Evolutionary conservation across 2,797 vertebrate genomes (phyloP).

Genomic region (Limnodromus scolopaceus): DNA sequence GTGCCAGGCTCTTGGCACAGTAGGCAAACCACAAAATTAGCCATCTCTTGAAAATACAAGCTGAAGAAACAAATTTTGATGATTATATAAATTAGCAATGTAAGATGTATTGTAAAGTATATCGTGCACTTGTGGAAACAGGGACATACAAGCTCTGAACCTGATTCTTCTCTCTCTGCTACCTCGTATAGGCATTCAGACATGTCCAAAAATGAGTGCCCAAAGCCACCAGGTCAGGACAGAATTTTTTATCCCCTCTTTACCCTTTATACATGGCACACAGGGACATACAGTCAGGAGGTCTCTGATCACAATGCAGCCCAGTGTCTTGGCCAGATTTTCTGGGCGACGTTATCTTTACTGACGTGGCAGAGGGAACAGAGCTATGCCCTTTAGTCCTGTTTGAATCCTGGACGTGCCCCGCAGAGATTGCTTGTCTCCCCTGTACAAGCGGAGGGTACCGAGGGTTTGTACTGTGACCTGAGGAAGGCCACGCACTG

Average conservation of each 20-base stretch:
- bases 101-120: not conserved
- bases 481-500: not conserved
- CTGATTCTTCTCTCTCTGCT: not conserved
- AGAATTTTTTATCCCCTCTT: not conserved
- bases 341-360: not conserved
- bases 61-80: conserved; percentile 48
- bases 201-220: not conserved
- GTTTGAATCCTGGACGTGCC: not conserved
- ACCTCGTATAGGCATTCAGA: not conserved
- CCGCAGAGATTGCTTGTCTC: not conserved
- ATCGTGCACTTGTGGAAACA: not conserved
- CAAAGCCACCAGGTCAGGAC: not conserved
- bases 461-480: not conserved
- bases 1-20: conserved; percentile 27
- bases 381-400: not conserved
- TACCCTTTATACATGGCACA: not conserved
- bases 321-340: not conserved
- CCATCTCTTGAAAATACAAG: conserved; percentile 39
- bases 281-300: not conserved
- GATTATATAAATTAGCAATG: not conserved
- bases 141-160: not conserved
- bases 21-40: conserved; percentile 34
- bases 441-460: not conserved
- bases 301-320: not conserved
- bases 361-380: not conserved